Base-by-base conservation (phyloP, 2,888 invertebrate genomes). In the Eupithecia abbreviata region DNA sequence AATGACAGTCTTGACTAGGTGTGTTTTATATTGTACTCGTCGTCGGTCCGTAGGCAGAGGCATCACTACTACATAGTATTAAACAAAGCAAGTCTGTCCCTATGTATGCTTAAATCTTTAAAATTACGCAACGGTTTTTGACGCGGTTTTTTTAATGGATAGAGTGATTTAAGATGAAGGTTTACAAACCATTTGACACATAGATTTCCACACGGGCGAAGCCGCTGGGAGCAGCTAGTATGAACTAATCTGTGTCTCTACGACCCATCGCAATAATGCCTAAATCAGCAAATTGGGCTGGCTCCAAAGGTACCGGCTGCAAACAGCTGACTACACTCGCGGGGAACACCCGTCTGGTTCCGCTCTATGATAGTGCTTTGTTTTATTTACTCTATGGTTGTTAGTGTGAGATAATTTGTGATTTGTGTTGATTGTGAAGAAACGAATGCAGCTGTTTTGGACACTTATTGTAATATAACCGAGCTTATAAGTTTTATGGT, bases 251-350 rank as follows among this genome's bases (percentile, higher is more conserved):
- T 30, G 30, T 62, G 7, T 4, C 62, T 51, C 9, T 47, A 7
- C 13, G 30, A 51, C 51, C 15, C 51, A 51, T 51, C 30, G 12
- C 9, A 30, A 62, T 30, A 62, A 30, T 62, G 62, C 62, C 62
- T 62, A 62, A 18, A 62, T 62, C 62, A 18, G 62, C 30, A 30
- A 62, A 62, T 62, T 62, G 62, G 62, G 62, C 30, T 30, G 62
- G n/a, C 30, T 30, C 62, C 62, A 62, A 62, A 30, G 13, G 51
- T 51, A 51, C 15, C 51, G 62, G 47, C 62, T 62, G 72, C 75
- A 75, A 75, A 75, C 67, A 72, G 42, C 42, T 58, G 67, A n/a
- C 12, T 42, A 41, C 75, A 15, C 58, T 67, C 75, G 68, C 58
- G 30, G 41, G 58, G 67, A 58, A 58, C 75, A 72, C 72, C 67